Base-by-base conservation (phyloP, 1,140 invertebrate genomes). In the Zeugodacus cucurbitae region DNA sequence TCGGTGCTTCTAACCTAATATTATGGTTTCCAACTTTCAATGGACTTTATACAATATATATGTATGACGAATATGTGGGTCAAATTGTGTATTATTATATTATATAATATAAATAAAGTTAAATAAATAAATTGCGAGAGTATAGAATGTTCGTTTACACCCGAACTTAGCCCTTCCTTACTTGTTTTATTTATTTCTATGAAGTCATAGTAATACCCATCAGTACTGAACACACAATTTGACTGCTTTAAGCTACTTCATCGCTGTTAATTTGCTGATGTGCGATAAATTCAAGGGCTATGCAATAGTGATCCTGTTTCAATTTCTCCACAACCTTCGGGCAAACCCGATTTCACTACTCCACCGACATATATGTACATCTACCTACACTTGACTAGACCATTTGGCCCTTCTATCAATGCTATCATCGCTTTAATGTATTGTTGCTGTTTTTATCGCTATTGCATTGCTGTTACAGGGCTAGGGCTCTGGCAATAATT, bases 231-330 rank as follows among this genome's bases (percentile, higher is more conserved):
- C 74, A 82, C 41, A 82, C 26, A 82, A 82, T 8, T 48, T 54
- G 26, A 48, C 48, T 82, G 74, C 10, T 82, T 29, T n/a, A 44
- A 82, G 41, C 26, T 8, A 29, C 74, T 54, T 48, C 44, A 48
- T 44, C 41, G 74, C 74, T 82, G 32, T 78, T 48, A 82, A 44
- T 48, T 48, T 82, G 74, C 41, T 82, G 74, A 29, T 26, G n/a
- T 82, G 74, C 41, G 44, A 82, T 82, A 82, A 82, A 82, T 82
- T 54, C 74, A 82, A 82, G n/a, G 26, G 26, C 41, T 48, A 29
- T 44, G 74, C 44, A 10, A 48, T 74, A 37, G 20, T 22, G 41
- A 41, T 17, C 11, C 22, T 82, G 41, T 82, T 82, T 82, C 74
- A 82, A 82, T 82, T 82, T 48, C 26, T 14, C 74, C 74, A 17